Evolutionary conservation across 2,888 invertebrate species (phyloP), one percentile per base, ranked within the genome.

Genomic region (Caradrina kadenii): DNA sequence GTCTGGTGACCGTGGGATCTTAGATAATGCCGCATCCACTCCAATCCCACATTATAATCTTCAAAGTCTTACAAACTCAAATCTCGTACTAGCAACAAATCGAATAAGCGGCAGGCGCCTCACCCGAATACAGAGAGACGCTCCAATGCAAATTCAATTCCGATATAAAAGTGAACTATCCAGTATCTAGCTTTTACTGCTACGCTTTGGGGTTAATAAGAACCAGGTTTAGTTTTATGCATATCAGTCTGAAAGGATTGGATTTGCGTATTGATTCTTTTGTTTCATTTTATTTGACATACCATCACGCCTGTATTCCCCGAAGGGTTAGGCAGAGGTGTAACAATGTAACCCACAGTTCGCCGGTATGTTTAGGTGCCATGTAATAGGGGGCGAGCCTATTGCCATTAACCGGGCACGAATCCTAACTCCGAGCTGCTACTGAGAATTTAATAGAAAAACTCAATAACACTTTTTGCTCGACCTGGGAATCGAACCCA

Each of bases 1-100:
- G 8, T 35, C 35, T 8, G 7, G 35, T 35, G 35, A 8, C 35
- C 35, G 8, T 11, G 13, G 39, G 13, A 45, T 11, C 45, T 45
- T 2, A 22, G 26, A 15, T 19, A n/a, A n/a, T 52, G 53, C 72
- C 83, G 7, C 56, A 74, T 83, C 83, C 68, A 68, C 2, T 0
- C 0, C 17, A 1, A 63, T 74, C 49, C 3, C 2, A 69, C 26
- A 58, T 76, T 56, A 13, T 66, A 35, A 50, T 69, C 45, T 2
- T 15, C 71, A 63, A 73, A 74, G 83, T 88, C 87, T 91, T 90
- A 88, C 89, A 86, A 88, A 90, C 91, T 90, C 90, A 88, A 91
- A 91, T 90, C 90, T 89, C 90, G 91, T 89, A 87, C 87, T 76
- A 72, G 89, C 88, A 88, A 91, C 92, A 92, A 92, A 92, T 92